These are phyloP conservation scores for Thalassarche chlororhynchos DNA, from an alignment of 2,113 vertebrate species.

Conservation along the genomic window DNA sequence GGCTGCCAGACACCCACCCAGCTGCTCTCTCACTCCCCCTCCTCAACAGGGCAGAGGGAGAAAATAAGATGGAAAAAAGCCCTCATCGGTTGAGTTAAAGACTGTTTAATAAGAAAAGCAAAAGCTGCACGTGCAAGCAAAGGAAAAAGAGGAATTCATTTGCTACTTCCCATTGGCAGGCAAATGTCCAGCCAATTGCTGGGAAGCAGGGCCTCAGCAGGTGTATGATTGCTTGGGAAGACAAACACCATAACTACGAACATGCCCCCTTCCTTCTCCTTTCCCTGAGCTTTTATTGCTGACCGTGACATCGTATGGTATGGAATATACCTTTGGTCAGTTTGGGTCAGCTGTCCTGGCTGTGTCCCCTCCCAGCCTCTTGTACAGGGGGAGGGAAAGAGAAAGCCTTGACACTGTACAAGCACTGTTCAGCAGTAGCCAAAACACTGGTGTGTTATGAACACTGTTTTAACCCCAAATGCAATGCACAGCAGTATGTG, in stretches of 20 bases:
- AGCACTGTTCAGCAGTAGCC: background rate
- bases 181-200: background rate
- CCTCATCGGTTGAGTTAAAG: background rate
- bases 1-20: background rate
- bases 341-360: background rate
- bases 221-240: background rate
- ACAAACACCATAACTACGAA: background rate
- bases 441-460: background rate
- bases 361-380: background rate
- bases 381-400: background rate
- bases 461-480: background rate
- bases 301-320: background rate
- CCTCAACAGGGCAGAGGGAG: background rate
- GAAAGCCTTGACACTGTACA: background rate
- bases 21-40: background rate
- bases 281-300: background rate
- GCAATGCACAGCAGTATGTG: background rate
- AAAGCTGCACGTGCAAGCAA: background rate
- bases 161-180: accelerated
- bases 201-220: background rate
- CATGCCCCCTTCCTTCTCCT: background rate
- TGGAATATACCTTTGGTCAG: background rate
- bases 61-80: background rate
- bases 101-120: background rate
- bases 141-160: background rate